Evolutionary conservation across 2,113 vertebrate genomes (phyloP).

Genomic region (Corvus hawaiiensis): DNA sequence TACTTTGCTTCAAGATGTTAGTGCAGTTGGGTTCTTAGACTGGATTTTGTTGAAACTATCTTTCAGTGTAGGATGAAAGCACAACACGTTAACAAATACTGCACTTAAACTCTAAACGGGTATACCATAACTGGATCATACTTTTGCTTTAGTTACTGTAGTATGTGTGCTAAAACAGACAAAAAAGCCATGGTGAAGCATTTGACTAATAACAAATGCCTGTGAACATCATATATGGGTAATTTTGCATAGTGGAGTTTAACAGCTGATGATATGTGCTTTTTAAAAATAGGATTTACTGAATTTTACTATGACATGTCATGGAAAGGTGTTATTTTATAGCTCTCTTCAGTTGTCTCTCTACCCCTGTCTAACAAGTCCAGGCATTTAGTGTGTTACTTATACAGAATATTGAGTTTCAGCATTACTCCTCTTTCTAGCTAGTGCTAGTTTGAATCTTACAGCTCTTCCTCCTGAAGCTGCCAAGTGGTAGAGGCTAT

Average conservation of each 20-base stretch:
- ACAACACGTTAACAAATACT: neutral
- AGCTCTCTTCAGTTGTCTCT: neutral
- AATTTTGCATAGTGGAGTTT: neutral
- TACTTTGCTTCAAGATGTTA: slow-evolving; percentile 8
- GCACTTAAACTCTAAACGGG: neutral
- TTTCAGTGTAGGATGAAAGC: neutral
- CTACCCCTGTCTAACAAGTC: neutral
- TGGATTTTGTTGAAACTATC: neutral
- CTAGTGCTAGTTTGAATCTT: neutral
- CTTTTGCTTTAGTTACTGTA: neutral
- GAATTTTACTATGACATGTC: neutral
- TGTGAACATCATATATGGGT: fast-evolving
- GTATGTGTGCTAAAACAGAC: neutral
- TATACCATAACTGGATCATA: neutral
- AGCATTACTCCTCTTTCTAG: neutral
- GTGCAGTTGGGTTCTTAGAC: neutral
- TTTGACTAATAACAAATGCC: neutral
- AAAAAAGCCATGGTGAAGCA: neutral
- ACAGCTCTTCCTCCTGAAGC: neutral
- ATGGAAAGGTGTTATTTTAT: neutral
- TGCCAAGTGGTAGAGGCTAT: neutral
- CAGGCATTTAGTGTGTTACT: neutral
- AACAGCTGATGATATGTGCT: neutral
- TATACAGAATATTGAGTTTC: neutral
- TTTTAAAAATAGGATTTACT: neutral